Evolutionary conservation across 2,888 invertebrate genomes (phyloP), one percentile per base, ranked within the genome.

Genomic region (Opisthograptis luteolata): DNA sequence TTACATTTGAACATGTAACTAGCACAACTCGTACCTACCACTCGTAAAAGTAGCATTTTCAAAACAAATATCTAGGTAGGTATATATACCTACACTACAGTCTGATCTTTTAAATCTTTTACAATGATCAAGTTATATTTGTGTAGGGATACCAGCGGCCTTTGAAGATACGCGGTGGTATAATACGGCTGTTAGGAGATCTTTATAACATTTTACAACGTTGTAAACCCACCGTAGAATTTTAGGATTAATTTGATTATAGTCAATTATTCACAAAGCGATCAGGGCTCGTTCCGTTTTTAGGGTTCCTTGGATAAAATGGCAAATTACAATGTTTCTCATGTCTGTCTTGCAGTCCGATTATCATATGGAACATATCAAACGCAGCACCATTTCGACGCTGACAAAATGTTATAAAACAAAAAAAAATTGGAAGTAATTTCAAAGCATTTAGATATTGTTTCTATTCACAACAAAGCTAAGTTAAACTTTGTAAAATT

Each of bases 191-290:
- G 79, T 86, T 84, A 82, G 79, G 73, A 82, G 80, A 70, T 84
- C 83, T 88, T 89, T 89, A 89, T 88, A 85, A 83, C 87, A 75
- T 81, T 90, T 89, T 89, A 89, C 78, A 86, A 71, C 87, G 87
- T 73, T 83, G 79, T 90, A 90, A 90, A 90, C 89, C 86, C 84
- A 90, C 89, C 87, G 88, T 90, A 85, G 86, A 84, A 88, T 87
- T 87, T 88, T 83, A 85, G 87, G 81, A 88, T 89, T 89, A 88
- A 90, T 89, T 90, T 89, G 88, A 90, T 90, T 90, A 87, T 87
- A 76, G 87, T 87, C 88, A 90, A 89, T 90, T 90, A 90, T 87
- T 87, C 87, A 88, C 84, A 82, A 87, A 84, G 81, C 81, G 83
- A 81, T 84, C 79, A 79, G 74, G 62, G 55, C 81, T 82, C 81